Conservation (phyloP, 2,113 vertebrate genomes). For the Chrysochloris asiatica region DNA sequence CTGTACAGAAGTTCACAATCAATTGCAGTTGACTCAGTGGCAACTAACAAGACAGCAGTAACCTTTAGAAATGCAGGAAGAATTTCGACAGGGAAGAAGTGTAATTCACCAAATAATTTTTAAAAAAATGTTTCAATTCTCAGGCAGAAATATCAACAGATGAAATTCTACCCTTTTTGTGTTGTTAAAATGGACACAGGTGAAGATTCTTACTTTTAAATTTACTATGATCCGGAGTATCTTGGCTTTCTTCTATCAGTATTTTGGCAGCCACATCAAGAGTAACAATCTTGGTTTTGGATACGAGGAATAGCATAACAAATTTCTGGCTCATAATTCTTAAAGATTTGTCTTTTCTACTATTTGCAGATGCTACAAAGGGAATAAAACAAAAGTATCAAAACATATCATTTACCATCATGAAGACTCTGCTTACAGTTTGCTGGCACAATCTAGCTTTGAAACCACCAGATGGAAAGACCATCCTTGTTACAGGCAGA, state of each 20-base stretch:
- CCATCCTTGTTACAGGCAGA: neutral
- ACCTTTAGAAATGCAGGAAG: neutral
- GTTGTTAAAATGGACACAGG: neutral
- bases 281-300: conserved; percentile 92
- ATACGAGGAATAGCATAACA: conserved; percentile 97
- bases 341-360: conserved; percentile 96
- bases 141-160: neutral
- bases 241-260: conserved; percentile 94
- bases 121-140: neutral
- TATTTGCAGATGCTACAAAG: conserved; percentile 87
- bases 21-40: too few relatives aligned
- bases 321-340: conserved; percentile 98
- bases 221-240: conserved; percentile 92
- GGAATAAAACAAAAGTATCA: conserved; percentile 78
- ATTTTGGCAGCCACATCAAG: conserved; percentile 94
- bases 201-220: conserved; percentile 93
- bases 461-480: neutral
- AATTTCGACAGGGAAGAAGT: too few relatives aligned
- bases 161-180: neutral
- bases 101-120: neutral
- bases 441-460: neutral
- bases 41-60: neutral
- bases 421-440: conserved; percentile 21
- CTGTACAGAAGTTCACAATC: too few relatives aligned
- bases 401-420: conserved; percentile 63